phyloP scores from a whole-genome alignment of 1,140 invertebrate species.

The Magallana gigas region DNA sequence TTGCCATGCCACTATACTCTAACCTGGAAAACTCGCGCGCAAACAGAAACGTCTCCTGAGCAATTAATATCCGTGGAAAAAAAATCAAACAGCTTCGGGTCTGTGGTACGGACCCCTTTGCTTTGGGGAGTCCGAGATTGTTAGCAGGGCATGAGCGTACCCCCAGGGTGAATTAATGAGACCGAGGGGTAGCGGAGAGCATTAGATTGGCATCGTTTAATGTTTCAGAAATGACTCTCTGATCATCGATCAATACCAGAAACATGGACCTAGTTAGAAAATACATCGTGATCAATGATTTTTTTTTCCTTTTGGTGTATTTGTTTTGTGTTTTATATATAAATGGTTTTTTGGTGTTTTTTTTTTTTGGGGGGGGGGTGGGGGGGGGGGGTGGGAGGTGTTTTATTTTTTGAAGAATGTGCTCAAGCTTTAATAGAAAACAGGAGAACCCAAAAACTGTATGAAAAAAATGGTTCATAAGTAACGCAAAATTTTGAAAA shows the following conservation, averaged over 20 bases:
- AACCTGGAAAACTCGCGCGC: neutral
- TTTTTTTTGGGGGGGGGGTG: too few relatives aligned
- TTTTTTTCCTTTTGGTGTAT: neutral
- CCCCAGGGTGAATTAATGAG: conserved; percentile 24
- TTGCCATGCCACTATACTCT: neutral
- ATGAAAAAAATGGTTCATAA: too few relatives aligned
- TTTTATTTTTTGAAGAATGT: too few relatives aligned
- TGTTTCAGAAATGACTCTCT: conserved; percentile 34
- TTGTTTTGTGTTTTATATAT: too few relatives aligned
- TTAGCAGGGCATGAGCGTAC: conserved; percentile 11
- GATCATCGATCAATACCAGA: conserved; percentile 9
- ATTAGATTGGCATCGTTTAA: conserved; percentile 23
- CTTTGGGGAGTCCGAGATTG: conserved; percentile 10
- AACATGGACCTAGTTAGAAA: conserved; percentile 5
- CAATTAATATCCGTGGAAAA: neutral
- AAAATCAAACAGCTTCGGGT: conserved; percentile 1
- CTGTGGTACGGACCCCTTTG: neutral
- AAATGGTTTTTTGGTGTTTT: too few relatives aligned
- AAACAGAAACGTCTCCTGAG: neutral
- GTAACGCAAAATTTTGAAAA: too few relatives aligned
- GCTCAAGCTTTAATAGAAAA: too few relatives aligned
- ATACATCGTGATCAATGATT: neutral
- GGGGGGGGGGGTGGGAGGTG: too few relatives aligned
- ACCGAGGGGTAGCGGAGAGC: neutral
- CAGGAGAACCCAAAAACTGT: too few relatives aligned